A percentile compares a stretch with the other conserved stretches of the same genome.
These are phyloP conservation scores for Eupsilia transversa DNA, from an alignment of 2,888 invertebrate genomes.

Conservation along the genomic window DNA sequence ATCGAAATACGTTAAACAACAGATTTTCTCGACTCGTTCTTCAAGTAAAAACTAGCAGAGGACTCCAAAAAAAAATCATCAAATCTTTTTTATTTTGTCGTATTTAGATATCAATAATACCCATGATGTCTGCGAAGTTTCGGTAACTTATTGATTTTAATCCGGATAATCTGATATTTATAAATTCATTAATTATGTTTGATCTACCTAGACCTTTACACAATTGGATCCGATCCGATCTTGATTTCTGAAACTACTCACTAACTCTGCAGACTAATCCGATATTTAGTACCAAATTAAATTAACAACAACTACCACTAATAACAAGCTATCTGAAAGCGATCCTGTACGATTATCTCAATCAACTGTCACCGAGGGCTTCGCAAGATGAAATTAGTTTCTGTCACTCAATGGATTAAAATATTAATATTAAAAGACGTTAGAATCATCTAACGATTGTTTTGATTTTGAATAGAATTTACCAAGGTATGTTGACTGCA, in stretches of 20 bases:
- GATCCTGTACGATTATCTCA: background rate
- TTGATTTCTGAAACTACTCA: constrained; percentile 1
- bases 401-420: background rate
- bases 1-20: no score
- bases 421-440: background rate
- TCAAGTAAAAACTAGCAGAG: no score
- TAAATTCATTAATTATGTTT: background rate
- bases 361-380: background rate
- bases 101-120: no score
- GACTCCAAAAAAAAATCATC: no score
- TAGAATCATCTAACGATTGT: background rate
- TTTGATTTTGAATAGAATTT: background rate
- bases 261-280: background rate
- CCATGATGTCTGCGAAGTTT: no score
- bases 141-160: no score
- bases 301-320: background rate
- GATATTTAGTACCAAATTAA: background rate
- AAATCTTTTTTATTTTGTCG: no score
- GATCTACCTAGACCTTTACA: background rate
- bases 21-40: no score
- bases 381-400: background rate
- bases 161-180: background rate
- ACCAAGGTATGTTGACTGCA: background rate
- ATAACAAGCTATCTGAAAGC: background rate
- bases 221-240: no score